Base-by-base conservation (phyloP, 2,888 invertebrate species). In the Abscondita cerata region DNA sequence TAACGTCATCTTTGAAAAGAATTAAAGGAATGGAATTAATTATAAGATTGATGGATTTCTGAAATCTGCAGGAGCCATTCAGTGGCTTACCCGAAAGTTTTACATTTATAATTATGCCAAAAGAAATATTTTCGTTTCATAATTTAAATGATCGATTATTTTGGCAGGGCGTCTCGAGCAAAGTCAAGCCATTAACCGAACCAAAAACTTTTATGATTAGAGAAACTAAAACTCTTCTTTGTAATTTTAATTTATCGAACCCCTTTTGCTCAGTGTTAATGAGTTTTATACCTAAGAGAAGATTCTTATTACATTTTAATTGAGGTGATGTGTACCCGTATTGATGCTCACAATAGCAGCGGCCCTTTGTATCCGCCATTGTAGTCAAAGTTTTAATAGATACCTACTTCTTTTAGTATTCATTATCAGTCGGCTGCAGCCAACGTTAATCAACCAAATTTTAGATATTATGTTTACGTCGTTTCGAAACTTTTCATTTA, bases 11-110 rank as follows among this genome's bases (percentile, higher is more conserved):
- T 78, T 40, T 80, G 78, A 80, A 80, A 80, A 80, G 80, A 80
- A 80, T 80, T 80, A 80, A 79, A 80, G 78, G 78, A 80, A 80
- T 80, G 81, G 81, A 81, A 81, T 81, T 81, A 81, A 81, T 81
- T 81, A 80, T 79, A 80, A 81, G 81, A 81, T 81, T 81, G 80
- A 81, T 81, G 81, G 79, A 76, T 77, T 76, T 72, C 73, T 74
- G 71, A 75, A 76, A 75, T 75, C 73, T 73, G 72, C 69, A 62
- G 68, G 68, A 62, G 50, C 57, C 63, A 54, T 63, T 63, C 63
- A 59, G 63, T 63, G 59, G 59, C 59, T 59, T 63, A 59, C 56
- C 54, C 59, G 63, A 48, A 59, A 63, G 63, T 63, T 63, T 62
- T 62, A 55, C 63, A 58, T 63, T 63, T 63, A 63, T 59, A 63